Percentiles rank a stretch among this genome's conserved stretches.
Conservation (phyloP, 2,113 vertebrate species). For the Chionis minor region DNA sequence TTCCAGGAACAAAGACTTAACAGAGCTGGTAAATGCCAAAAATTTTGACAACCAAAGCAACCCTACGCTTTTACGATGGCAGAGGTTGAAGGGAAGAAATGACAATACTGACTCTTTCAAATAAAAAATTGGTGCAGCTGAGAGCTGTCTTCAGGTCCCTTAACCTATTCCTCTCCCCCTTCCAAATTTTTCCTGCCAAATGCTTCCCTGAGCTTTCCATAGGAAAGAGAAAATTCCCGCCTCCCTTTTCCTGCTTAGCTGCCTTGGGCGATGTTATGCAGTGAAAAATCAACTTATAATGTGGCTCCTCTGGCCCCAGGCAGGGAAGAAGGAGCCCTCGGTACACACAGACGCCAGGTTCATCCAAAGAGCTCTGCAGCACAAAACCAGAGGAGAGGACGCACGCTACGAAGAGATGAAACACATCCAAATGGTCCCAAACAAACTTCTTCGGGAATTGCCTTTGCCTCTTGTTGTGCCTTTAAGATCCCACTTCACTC, state of each 20-base stretch:
- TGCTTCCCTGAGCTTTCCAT: background rate
- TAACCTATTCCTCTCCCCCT: background rate
- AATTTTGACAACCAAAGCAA: background rate
- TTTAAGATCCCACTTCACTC: background rate
- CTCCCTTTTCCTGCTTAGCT: background rate
- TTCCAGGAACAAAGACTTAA: background rate
- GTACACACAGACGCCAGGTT: background rate
- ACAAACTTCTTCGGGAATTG: background rate
- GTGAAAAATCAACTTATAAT: background rate
- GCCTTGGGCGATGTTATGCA: accelerated
- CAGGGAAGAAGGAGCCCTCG: background rate
- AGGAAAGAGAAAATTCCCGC: background rate
- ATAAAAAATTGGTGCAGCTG: background rate
- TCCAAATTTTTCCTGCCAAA: background rate
- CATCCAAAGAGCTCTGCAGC: background rate
- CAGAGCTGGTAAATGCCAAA: background rate
- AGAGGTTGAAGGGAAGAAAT: background rate
- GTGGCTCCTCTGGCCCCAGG: background rate
- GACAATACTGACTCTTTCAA: background rate
- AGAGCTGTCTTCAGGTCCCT: background rate
- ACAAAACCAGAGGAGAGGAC: background rate
- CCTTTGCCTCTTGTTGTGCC: background rate
- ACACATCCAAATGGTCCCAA: background rate
- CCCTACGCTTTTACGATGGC: background rate
- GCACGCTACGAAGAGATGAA: background rate